Base-by-base conservation (phyloP, 1,140 invertebrate genomes). In the Linepithema humile region DNA sequence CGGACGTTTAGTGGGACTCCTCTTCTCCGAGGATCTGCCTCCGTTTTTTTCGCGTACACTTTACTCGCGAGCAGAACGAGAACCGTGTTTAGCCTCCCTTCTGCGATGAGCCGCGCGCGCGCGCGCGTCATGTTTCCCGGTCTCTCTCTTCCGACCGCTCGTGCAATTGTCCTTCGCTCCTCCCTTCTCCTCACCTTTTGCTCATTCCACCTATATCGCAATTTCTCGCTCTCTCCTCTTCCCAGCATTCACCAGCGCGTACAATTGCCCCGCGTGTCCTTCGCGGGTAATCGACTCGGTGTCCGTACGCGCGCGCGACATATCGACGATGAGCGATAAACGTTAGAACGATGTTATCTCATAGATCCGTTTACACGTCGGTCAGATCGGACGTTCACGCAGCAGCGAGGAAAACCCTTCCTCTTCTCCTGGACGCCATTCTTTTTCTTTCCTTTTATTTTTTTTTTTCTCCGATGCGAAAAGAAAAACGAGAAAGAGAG, bases 41-140 rank as follows among this genome's bases (percentile, higher is more conserved):
- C 29, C 67, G 50, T 67, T 73, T 65, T 62, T 48, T 67, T 35
- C 38, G 57, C 72, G 23, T 55, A 35, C 10, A 48, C 29, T 15
- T 15, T 40, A 29, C 17, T 55, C 53, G 84, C 69, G 77, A 20
- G 38, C 45, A 17, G 50, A 86, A 20, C 64, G 48, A 15, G 23
- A 72, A 55, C 5, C 35, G n/a, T 82, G n/a, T 20, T 87, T 78
- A 78, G 75, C 73, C 82, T 74, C 55, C 67, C 55, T 69, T 78
- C 62, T 78, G 67, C 43, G 85, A 84, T 23, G 53, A 57, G 5
- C 38, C 70, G 26, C 60, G 50, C 57, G 72, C 80, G n/a, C 50
- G 57, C 2, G 20, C n/a, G n/a, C n/a, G n/a, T n/a, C n/a, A 64
- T n/a, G 55, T 74, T n/a, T 67, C 69, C 50, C 75, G 35, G 64